Evolutionary conservation across 2,888 invertebrate genomes (phyloP).

Genomic region (Drosophila koepferae): DNA sequence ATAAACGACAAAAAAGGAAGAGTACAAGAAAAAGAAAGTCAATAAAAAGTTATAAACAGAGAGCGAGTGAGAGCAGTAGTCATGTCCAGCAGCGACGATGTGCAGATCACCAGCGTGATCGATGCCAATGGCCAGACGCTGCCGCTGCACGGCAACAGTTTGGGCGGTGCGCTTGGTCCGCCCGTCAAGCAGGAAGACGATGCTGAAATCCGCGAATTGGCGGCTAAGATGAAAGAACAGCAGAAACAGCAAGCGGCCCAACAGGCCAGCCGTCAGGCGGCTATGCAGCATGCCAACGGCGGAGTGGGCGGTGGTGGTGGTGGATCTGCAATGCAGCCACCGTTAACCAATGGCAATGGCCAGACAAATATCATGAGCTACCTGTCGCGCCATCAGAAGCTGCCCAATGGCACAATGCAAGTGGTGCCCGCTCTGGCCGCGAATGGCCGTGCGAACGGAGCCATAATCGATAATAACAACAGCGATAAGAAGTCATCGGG

Average conservation of each 20-base stretch:
- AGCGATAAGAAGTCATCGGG: conserved; percentile 46
- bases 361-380: conserved; percentile 88
- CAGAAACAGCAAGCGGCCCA: conserved; percentile 87
- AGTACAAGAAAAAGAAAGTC: conserved; percentile 1
- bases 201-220: conserved; percentile 94
- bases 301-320: conserved; percentile 26
- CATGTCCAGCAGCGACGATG: conserved; percentile 71
- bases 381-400: conserved; percentile 85
- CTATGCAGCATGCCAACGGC: conserved; percentile 69
- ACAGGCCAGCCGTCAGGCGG: conserved; percentile 74
- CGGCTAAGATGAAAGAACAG: conserved; percentile 94
- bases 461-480: conserved; percentile 79
- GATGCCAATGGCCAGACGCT: conserved; percentile 83
- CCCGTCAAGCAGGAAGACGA: conserved; percentile 88
- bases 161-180: conserved; percentile 75
- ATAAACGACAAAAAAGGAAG: neutral
- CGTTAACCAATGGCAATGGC: conserved; percentile 77
- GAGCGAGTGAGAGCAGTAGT: conserved; percentile 9
- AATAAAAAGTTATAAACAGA: conserved; percentile 13
- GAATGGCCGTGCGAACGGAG: conserved; percentile 68
- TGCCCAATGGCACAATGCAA: conserved; percentile 77
- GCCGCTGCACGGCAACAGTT: conserved; percentile 82
- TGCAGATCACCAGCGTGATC: conserved; percentile 81
- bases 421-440: conserved; percentile 58
- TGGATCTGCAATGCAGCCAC: conserved; percentile 62